Percentiles rank a stretch among this genome's conserved stretches.
phyloP scores from a whole-genome alignment of 1,140 invertebrate genomes.

The Arctopsyche grandis region DNA sequence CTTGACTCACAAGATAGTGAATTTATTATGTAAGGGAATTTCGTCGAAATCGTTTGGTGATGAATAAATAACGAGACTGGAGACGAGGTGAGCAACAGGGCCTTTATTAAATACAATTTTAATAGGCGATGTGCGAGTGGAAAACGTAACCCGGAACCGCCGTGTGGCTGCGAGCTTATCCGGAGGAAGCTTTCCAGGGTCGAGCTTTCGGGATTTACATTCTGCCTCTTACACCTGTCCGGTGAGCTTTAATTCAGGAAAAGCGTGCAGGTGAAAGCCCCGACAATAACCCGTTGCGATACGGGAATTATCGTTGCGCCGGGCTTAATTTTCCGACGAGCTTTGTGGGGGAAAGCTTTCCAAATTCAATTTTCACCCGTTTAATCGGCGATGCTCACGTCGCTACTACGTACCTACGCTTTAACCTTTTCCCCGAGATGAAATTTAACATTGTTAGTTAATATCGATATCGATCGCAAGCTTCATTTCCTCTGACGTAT shows the following conservation, averaged over 20 bases:
- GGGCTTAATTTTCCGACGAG: not conserved
- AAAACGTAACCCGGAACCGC: not conserved
- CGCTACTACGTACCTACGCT: not conserved
- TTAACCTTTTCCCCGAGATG: too few species aligned
- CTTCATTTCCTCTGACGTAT: too few species aligned
- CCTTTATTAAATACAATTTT: slow-evolving; percentile 23
- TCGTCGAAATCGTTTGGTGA: too few species aligned
- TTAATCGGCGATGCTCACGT: not conserved
- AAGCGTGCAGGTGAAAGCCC: slow-evolving; percentile 23
- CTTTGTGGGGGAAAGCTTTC: too few species aligned
- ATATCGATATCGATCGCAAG: too few species aligned
- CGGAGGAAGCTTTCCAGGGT: too few species aligned
- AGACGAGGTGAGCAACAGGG: not conserved
- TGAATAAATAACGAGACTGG: not conserved
- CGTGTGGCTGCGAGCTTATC: not conserved
- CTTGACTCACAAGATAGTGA: too few species aligned
- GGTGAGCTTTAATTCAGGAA: not conserved
- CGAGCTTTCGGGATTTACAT: not conserved
- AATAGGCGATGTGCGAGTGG: slow-evolving; percentile 1
- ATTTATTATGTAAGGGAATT: too few species aligned
- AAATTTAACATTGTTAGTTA: too few species aligned
- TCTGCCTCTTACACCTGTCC: slow-evolving; percentile 33
- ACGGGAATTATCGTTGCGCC: slow-evolving; percentile 20
- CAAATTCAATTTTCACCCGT: too few species aligned
- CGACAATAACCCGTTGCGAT: slow-evolving; percentile 16